A percentile compares a stretch with the other conserved stretches of the same genome.
Evolutionary conservation across 1,140 invertebrate species (phyloP).

Genomic region (Piezodorus guildinii): DNA sequence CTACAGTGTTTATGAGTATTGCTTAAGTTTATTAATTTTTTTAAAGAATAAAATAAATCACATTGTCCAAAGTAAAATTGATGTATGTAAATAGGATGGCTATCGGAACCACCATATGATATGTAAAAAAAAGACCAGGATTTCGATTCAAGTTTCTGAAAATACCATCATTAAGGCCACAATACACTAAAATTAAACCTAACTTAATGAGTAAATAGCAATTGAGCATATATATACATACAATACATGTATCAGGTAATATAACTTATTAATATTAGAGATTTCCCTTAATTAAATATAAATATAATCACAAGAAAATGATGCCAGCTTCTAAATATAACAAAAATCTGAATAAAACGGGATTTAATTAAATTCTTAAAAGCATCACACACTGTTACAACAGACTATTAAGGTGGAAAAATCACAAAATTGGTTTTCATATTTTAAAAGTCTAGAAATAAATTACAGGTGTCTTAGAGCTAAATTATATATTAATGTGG

Average conservation of each 20-base stretch:
- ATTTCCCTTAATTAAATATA: conserved; percentile 17
- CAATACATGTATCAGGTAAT: conserved; percentile 17
- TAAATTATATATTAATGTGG: conserved; percentile 19
- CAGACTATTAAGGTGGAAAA: conserved; percentile 18
- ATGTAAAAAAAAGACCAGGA: conserved; percentile 20
- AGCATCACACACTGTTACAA: conserved; percentile 5
- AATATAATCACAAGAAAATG: conserved; percentile 21
- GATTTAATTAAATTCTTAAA: neutral
- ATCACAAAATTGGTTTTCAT: conserved; percentile 18
- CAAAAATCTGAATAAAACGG: conserved; percentile 7
- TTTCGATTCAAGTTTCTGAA: conserved; percentile 5
- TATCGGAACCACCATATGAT: conserved; percentile 7
- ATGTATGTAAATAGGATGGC: conserved; percentile 1
- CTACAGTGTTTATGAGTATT: conserved; percentile 12
- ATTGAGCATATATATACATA: conserved; percentile 17
- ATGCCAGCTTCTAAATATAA: conserved; percentile 10
- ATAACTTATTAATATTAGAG: conserved; percentile 21
- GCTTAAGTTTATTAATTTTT: conserved; percentile 10
- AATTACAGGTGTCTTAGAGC: conserved; percentile 15
- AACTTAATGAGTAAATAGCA: conserved; percentile 22
- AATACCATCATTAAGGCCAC: conserved; percentile 22
- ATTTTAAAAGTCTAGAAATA: conserved; percentile 15
- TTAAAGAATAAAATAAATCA: conserved; percentile 12
- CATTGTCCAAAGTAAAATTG: neutral
- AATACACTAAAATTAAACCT: conserved; percentile 21